Conservation (phyloP, 2,113 vertebrate species). For the Tor tambroides region DNA sequence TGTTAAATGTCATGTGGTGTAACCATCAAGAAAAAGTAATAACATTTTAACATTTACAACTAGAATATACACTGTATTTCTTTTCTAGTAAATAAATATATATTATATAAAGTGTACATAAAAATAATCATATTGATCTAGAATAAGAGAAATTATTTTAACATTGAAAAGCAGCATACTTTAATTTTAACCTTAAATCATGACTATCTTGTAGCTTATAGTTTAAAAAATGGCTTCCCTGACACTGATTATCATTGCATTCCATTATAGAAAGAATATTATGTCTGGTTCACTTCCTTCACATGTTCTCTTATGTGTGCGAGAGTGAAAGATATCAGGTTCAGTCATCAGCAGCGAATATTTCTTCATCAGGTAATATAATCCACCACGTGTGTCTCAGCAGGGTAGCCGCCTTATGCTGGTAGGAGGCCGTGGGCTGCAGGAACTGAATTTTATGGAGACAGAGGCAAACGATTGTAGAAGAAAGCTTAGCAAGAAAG, state of each 20-base stretch:
- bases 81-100: too few relatives aligned
- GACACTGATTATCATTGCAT: constrained; percentile 1
- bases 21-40: neutral
- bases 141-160: neutral
- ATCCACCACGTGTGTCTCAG: constrained; percentile 8
- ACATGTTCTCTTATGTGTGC: neutral
- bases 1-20: too few relatives aligned
- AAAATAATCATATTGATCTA: too few relatives aligned
- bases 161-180: neutral
- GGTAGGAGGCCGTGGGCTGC: neutral
- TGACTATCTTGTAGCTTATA: neutral
- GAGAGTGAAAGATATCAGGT: constrained; percentile 9
- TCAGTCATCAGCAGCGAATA: constrained; percentile 27
- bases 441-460: neutral
- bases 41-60: neutral
- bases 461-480: neutral
- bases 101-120: too few relatives aligned
- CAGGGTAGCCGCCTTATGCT: neutral
- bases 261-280: constrained; percentile 6
- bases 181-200: neutral
- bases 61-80: neutral
- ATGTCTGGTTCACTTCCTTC: neutral
- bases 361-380: constrained; percentile 32
- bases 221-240: neutral
- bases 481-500: neutral